Evolutionary conservation across 1,140 invertebrate genomes (phyloP).

Genomic region (Nylanderia fulva): DNA sequence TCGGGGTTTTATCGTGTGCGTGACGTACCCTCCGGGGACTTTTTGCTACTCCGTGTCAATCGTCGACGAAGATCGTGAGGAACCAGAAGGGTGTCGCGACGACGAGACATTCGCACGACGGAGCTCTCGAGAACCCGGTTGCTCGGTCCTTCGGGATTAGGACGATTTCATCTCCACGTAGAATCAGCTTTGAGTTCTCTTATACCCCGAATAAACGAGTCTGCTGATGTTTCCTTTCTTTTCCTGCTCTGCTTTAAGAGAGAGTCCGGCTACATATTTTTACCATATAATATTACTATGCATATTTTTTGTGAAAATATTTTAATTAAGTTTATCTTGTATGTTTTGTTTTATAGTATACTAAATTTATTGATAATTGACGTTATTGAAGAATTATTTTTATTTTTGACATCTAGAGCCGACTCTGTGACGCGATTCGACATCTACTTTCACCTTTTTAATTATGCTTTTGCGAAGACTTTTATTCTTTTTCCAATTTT

Average conservation of each 20-base stretch:
- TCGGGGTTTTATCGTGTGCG: slow-evolving; percentile 45
- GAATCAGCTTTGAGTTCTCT: slow-evolving; percentile 7
- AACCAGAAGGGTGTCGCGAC: slow-evolving; percentile 27
- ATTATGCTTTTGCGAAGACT: not conserved
- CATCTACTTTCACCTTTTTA: not conserved
- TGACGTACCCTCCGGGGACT: slow-evolving; percentile 51
- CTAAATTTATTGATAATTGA: not conserved
- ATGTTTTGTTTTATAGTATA: not conserved
- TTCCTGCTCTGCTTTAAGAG: not conserved
- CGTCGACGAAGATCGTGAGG: slow-evolving; percentile 30
- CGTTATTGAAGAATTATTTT: not conserved
- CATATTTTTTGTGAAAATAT: not conserved
- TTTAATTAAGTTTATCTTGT: not conserved
- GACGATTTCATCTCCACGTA: slow-evolving; percentile 26
- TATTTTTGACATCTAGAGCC: not conserved
- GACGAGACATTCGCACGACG: slow-evolving; percentile 34
- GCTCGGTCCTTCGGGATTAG: slow-evolving; percentile 19
- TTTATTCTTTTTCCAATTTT: not conserved
- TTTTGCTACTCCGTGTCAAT: slow-evolving; percentile 50
- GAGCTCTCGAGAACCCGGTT: slow-evolving; percentile 15
- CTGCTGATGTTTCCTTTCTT: not conserved
- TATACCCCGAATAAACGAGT: not conserved
- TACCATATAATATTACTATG: not conserved
- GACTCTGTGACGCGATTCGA: not conserved
- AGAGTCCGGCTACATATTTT: not conserved